phyloP scores from a whole-genome alignment of 2,113 vertebrate genomes.

The Isichthys henryi region DNA sequence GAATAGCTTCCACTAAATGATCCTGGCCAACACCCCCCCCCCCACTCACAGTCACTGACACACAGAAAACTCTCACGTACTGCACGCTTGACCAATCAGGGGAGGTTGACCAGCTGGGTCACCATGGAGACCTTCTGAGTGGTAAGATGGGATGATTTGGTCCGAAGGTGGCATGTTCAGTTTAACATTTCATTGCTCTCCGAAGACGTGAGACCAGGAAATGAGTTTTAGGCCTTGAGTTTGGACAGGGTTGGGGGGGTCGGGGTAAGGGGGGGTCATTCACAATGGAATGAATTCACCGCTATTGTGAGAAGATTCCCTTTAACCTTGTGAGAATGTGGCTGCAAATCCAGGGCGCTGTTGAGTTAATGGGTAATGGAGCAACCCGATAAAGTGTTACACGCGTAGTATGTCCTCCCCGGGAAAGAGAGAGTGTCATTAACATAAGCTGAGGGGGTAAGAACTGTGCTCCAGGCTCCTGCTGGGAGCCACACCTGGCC shows the following conservation, averaged over 20 bases:
- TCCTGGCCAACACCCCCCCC: neutral
- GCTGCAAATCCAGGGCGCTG: neutral
- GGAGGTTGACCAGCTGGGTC: constrained; percentile 2
- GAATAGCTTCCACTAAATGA: constrained; percentile 36
- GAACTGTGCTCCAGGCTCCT: neutral
- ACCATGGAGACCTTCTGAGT: neutral
- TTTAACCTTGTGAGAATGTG: constrained; percentile 14
- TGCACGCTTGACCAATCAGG: neutral
- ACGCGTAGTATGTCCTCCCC: neutral
- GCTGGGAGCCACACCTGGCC: neutral
- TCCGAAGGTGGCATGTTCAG: neutral
- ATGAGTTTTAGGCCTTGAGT: neutral
- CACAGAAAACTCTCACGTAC: constrained; percentile 5
- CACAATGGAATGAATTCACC: neutral
- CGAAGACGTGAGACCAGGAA: constrained; percentile 14
- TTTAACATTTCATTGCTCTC: constrained; percentile 19
- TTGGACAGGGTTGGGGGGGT: neutral
- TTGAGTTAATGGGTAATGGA: constrained; percentile 5
- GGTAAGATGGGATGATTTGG: neutral
- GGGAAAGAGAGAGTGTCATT: neutral
- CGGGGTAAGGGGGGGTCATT: neutral
- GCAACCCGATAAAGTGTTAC: neutral
- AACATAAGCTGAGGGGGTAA: neutral
- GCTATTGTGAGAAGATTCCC: neutral
- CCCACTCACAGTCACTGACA: neutral